These are phyloP conservation scores for Camponotus pennsylvanicus DNA, from an alignment of 1,140 invertebrate species.

Conservation along the genomic window DNA sequence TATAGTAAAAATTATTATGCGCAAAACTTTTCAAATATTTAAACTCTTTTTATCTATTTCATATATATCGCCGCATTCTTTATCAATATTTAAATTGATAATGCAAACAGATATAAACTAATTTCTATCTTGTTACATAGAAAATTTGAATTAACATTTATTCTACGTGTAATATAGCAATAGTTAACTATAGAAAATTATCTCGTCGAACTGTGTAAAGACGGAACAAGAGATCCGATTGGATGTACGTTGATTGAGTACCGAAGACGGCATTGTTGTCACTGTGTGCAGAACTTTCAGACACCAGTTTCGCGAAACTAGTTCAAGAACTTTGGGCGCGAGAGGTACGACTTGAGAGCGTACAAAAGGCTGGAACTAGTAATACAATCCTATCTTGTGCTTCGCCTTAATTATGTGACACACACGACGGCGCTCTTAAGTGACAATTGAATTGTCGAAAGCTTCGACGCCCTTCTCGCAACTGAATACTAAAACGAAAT, in stretches of 20 bases:
- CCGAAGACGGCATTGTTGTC: conserved; percentile 39
- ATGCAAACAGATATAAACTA: conserved; percentile 13
- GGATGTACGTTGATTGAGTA: conserved; percentile 62
- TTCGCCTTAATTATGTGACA: conserved; percentile 59
- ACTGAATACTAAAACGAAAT: conserved; percentile 28
- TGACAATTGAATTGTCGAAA: conserved; percentile 60
- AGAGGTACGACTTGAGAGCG: conserved; percentile 45
- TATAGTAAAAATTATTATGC: conserved; percentile 23
- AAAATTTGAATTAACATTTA: conserved; percentile 30
- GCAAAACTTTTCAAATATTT: conserved; percentile 15
- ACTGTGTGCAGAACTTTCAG: conserved; percentile 48
- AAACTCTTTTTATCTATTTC: neutral
- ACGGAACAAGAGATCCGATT: conserved; percentile 54
- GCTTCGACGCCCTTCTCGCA: conserved; percentile 47
- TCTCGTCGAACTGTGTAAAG: conserved; percentile 59
- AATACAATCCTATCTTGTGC: conserved; percentile 57
- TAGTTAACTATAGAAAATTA: conserved; percentile 57
- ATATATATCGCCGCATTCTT: neutral
- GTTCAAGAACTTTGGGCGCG: conserved; percentile 48
- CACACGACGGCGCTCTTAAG: conserved; percentile 52
- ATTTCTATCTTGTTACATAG: conserved; percentile 8
- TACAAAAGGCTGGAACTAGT: conserved; percentile 59
- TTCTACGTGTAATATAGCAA: conserved; percentile 28
- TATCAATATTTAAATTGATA: neutral
- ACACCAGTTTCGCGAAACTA: conserved; percentile 55